Percentiles rank a stretch among this genome's conserved stretches.
Conservation (phyloP, 1,140 invertebrate species). For the Anthonomus grandis region DNA sequence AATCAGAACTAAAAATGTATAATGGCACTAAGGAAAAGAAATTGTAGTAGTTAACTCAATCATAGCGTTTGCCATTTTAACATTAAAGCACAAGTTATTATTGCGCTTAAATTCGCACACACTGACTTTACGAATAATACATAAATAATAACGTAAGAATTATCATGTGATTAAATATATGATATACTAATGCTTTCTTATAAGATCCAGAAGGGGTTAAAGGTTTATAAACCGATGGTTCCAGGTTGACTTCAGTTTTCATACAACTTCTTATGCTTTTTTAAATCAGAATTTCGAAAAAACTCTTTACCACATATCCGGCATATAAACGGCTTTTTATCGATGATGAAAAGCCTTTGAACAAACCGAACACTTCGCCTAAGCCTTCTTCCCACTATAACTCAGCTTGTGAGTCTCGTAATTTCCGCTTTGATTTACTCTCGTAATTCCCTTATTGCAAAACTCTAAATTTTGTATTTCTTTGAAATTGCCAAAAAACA, state of each 20-base stretch:
- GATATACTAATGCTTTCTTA: not conserved
- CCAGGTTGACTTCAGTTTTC: conserved; percentile 20
- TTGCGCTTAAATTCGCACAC: too few species aligned
- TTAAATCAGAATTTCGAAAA: conserved; percentile 98
- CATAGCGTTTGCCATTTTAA: not conserved
- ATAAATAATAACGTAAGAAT: not conserved
- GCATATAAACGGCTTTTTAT: conserved; percentile 96
- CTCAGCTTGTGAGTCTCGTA: conserved; percentile 99
- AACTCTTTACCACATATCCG: conserved; percentile 95
- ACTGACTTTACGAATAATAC: not conserved
- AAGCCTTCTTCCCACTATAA: conserved; percentile 94
- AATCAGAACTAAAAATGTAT: too few species aligned
- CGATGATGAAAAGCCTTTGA: conserved; percentile 98
- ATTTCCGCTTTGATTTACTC: conserved; percentile 97
- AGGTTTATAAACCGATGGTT: conserved; percentile 27
- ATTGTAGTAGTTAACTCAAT: not conserved
- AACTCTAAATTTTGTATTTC: too few species aligned
- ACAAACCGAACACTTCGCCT: conserved; percentile 93
- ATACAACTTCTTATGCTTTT: conserved; percentile 94
- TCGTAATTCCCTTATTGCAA: conserved; percentile 97
- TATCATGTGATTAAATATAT: not conserved
- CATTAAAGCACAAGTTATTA: too few species aligned
- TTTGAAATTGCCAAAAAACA: too few species aligned
- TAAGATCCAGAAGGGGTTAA: conserved; percentile 12
- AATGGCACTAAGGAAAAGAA: not conserved